Base-by-base conservation (phyloP, 2,113 vertebrate genomes). In the Barnardius zonarius region DNA sequence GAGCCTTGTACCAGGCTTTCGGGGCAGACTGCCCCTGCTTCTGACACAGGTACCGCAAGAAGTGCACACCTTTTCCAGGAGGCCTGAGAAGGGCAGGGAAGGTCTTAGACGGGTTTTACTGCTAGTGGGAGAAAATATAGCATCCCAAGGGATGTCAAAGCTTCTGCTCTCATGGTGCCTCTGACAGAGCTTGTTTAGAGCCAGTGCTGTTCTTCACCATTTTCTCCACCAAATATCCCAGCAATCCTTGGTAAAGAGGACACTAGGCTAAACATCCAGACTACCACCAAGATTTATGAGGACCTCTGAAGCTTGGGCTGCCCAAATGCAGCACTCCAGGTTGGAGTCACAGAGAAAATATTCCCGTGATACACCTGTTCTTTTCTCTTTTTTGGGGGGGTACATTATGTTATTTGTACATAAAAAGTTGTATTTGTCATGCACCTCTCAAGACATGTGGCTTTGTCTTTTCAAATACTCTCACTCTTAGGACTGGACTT, bases 361-460 rank as follows among this genome's bases (percentile, higher is more conserved):
- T 17, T 76, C 51, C 46, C 13, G 8, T 4, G 9, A 54, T 2
- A 1, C 17, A 51, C 30, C 9, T 89, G 5, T 41, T 44, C 13
- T 46, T 49, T 69, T 54, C 2, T 70, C 33, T 19, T 18, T 44
- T 86, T 54, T 33, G 22, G 12, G 24, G 44, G 39, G 18, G 24
- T 22, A 51, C 13, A 55, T 73, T 4, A 5, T 81, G 44, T 13
- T 83, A 17, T 82, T 86, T 54, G 12, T 51, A 51, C 33, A 35
- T 59, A 35, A 59, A 35, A 59, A 85, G 11, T 12, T 48, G 48
- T 7, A 9, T 75, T 85, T 84, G 22, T 86, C 3, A 0, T 31
- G 19, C 14, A 28, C 14, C n/a, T 81, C 44, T 39, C 55, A n/a
- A 68, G 14, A 27, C 14, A 30, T 0, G 0, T 41, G 33, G 23